phyloP scores from a whole-genome alignment of 2,797 vertebrate species.

The Acipenser oxyrinchus region DNA sequence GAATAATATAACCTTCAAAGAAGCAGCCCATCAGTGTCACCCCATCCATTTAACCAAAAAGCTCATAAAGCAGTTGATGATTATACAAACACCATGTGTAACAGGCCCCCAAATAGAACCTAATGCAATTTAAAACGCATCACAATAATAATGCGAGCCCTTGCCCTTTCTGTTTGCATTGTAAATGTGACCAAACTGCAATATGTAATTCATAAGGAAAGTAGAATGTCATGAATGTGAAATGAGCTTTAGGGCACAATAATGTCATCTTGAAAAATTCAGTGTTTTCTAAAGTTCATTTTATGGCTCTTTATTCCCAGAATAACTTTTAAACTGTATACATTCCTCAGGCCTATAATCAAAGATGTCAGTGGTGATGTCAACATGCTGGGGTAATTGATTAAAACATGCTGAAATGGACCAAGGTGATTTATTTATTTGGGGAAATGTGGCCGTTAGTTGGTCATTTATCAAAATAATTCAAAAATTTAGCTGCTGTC shows the following conservation, averaged over 20 bases:
- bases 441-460: background rate
- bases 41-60: too few relatives aligned
- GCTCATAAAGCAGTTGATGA: background rate
- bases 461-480: conserved; percentile 7
- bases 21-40: background rate
- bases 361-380: conserved; percentile 2
- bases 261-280: background rate
- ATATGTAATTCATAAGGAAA: background rate
- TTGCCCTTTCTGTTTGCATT: background rate
- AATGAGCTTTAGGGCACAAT: background rate
- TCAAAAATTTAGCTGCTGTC: conserved; percentile 8
- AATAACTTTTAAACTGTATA: background rate
- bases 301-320: background rate
- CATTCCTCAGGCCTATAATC: background rate
- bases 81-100: background rate
- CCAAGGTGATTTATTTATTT: background rate
- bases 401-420: conserved; percentile 15
- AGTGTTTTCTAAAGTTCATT: background rate
- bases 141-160: too few relatives aligned
- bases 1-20: background rate
- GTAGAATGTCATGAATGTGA: background rate
- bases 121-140: background rate
- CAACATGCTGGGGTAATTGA: conserved; percentile 8
- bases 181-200: background rate
- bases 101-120: background rate